Base-by-base conservation (phyloP, 64 coral and sea anemone species). In the Pocillopora damicornis region DNA sequence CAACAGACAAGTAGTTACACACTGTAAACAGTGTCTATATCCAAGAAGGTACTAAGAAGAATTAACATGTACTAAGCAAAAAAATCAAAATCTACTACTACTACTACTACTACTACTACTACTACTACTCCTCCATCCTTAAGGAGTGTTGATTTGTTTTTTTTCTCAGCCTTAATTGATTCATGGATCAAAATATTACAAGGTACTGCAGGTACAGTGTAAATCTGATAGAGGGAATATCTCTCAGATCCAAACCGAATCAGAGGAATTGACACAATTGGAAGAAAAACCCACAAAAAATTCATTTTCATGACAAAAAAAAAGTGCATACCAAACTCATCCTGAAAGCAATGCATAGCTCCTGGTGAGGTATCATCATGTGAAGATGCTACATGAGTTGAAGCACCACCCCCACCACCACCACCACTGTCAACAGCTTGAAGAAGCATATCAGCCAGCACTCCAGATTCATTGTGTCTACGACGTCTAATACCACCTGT, bases 351-450 rank as follows among this genome's bases (percentile, higher is more conserved):
- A 76, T 98, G 96, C 38, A 94, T 61, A 59, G 96, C 96, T 3
- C 96, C 96, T 78, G 96, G 92, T 15, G 92, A 91, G 12, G 96
- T 98, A 78, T 98, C 96, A 83, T 98, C 92, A 58, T 98, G 90
- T 60, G 92, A 98, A 1, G 76, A 42, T n/a, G 96, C 96, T 20
- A 98, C 83, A 79, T 98, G 96, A 79, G 94, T 90, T 36, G 87
- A 75, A n/a, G 91, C 34, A 17, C 88, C 64, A 22, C 65, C 67
- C 61, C 73, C 87, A 20, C 82, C 87, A 17, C 88, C 66, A 11
- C 67, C 67, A 61, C 73, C 79, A 15, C 82, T 82, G 15, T 94
- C 92, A 78, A 79, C 80, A 16, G 82, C 87, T 20, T 94, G 92
- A 13, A 90, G 62, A 34, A 94, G 80, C 16, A 82, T 87, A 59